Evolutionary conservation across 2,113 vertebrate species (phyloP), one percentile per base, ranked within the genome.

Genomic region (Pluvianellus socialis): DNA sequence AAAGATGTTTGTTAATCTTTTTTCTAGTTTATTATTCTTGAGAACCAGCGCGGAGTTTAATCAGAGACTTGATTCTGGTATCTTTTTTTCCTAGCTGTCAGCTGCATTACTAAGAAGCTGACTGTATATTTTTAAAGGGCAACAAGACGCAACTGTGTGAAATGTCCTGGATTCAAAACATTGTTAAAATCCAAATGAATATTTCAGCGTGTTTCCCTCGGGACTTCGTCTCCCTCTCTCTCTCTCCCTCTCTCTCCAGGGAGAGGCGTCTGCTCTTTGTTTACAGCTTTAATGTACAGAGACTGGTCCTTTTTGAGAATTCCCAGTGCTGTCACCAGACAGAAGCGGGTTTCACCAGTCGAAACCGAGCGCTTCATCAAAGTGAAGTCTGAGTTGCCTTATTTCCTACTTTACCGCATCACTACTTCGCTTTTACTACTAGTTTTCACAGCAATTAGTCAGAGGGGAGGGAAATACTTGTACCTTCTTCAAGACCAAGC

Each of bases 281-380:
- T 95, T 89, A 86, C 79, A 96, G 95, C 94, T 98, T 96, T 96
- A 92, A 96, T 9, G 67, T 49, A n/a, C 79, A 52, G 68, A 6
- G 6, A 6, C 70, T 3, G 73, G 27, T 63, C 35, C 42, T 7
- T 19, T 1, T 3, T 6, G 1, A 2, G 6, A 16, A 1, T 75
- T 22, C 62, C 53, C 84, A 11, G 73, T 4, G 42, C 73, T 35
- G 16, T 2, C 9, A 22, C 52, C 53, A 6, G 53, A 8, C 49
- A 10, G 38, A 21, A 58, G 82, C 32, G 1, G 27, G 32, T 40
- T 5, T 12, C 66, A 4, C 17, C 75, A 14, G 1, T 3, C 7
- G 3, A 12, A 84, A 44, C 71, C 35, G 2, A 77, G 65, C 1
- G 49, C 86, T 96, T 89, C 61, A 8, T 5, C 0, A 1, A 7